These are phyloP conservation scores for Erannis defoliaria DNA, from an alignment of 2,888 invertebrate species.

Conservation along the genomic window DNA sequence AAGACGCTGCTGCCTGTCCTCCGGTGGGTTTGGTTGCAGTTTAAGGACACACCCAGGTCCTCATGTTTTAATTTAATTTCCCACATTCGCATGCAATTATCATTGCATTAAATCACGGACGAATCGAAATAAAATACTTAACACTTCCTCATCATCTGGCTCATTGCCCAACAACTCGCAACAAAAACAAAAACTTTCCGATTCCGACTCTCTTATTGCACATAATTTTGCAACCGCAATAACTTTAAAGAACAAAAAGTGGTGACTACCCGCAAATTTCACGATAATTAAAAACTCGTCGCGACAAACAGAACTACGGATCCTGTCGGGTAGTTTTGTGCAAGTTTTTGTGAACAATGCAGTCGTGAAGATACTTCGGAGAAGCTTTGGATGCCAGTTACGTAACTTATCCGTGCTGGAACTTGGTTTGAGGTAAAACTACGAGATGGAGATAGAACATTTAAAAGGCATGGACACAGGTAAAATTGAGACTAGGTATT, in stretches of 20 bases:
- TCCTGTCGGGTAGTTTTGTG: conserved; percentile 48
- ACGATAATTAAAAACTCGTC: conserved; percentile 44
- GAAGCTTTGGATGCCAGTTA: conserved; percentile 39
- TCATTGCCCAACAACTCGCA: conserved; percentile 22
- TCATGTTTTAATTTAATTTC: neutral
- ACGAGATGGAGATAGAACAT: neutral
- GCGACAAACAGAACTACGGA: conserved; percentile 43
- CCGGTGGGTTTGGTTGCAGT: no score
- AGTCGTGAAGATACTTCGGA: conserved; percentile 50
- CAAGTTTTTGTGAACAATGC: conserved; percentile 53
- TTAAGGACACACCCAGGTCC: no score
- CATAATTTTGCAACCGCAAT: conserved; percentile 26
- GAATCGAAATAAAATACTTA: conserved; percentile 12
- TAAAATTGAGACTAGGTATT: no score
- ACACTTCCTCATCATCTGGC: conserved; percentile 14
- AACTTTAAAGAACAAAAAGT: conserved; percentile 28
- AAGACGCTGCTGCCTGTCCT: no score
- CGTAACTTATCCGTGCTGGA: conserved; percentile 35
- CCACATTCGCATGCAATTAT: neutral
- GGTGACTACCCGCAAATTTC: conserved; percentile 32
- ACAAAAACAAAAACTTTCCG: conserved; percentile 16
- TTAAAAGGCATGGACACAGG: no score
- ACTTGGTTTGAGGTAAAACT: conserved; percentile 30
- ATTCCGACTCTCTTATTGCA: conserved; percentile 18
- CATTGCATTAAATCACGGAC: neutral